phyloP scores from a whole-genome alignment of 1,140 invertebrate species.

The Watersipora subatra region DNA sequence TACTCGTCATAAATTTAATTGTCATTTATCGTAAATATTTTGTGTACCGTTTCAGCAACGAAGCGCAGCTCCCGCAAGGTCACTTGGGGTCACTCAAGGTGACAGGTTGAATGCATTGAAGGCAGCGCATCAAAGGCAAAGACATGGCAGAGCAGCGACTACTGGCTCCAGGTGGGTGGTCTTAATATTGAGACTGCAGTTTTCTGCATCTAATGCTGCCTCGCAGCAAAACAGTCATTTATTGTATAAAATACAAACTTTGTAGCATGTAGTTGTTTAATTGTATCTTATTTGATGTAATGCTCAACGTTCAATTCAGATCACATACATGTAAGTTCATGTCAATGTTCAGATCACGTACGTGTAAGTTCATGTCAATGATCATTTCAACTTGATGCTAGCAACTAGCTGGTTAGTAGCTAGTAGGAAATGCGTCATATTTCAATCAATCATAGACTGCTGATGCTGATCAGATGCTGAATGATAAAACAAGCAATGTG shows the following conservation, averaged over 20 bases:
- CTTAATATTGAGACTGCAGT: background rate
- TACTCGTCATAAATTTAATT: background rate
- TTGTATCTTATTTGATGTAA: background rate
- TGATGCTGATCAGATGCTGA: too few species aligned
- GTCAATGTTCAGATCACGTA: too few species aligned
- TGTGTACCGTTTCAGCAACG: background rate
- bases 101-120: slow-evolving; percentile 14
- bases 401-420: too few species aligned
- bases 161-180: background rate
- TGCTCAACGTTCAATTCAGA: too few species aligned
- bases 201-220: background rate
- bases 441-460: too few species aligned
- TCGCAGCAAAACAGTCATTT: background rate
- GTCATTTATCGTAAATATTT: background rate
- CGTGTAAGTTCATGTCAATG: too few species aligned
- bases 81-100: slow-evolving; percentile 12
- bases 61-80: background rate
- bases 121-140: slow-evolving; percentile 7
- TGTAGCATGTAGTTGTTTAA: background rate
- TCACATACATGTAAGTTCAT: too few species aligned
- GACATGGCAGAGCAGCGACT: background rate
- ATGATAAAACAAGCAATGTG: too few species aligned
- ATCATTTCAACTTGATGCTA: too few species aligned
- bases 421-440: too few species aligned
- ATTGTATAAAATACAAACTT: background rate